phyloP scores from a whole-genome alignment of 2,113 vertebrate species.

The Hydropotes inermis region DNA sequence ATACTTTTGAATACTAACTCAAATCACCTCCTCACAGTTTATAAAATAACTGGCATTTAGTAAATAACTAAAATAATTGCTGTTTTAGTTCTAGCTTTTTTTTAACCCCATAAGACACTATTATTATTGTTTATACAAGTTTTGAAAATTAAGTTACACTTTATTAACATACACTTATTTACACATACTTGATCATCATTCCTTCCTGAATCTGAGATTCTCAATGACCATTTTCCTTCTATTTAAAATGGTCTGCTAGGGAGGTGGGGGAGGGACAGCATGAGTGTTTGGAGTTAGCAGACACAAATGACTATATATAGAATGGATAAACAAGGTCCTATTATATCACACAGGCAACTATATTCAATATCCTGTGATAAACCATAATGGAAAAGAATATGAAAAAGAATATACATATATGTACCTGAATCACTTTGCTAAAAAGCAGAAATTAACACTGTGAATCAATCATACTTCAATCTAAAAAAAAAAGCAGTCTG shows the following conservation, averaged over 20 bases:
- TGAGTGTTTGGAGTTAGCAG: background rate
- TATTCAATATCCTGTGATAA: background rate
- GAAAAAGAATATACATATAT: background rate
- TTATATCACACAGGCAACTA: background rate
- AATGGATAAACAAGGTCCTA: background rate
- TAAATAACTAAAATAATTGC: background rate
- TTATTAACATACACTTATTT: background rate
- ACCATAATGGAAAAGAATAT: background rate
- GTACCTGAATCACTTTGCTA: background rate
- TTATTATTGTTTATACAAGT: background rate
- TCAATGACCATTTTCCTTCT: background rate
- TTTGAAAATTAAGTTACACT: background rate
- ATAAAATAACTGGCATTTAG: background rate
- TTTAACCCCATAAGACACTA: background rate
- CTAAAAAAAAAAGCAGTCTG: background rate
- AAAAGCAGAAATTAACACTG: background rate
- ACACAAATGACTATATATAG: background rate
- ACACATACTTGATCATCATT: background rate
- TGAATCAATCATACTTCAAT: background rate
- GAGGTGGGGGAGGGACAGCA: background rate
- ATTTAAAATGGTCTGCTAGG: background rate
- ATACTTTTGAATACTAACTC: background rate
- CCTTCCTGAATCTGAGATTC: background rate
- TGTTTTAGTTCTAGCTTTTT: background rate
- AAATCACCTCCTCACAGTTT: background rate